Percentiles rank a stretch among this genome's conserved stretches.
Conservation (phyloP, 2,888 invertebrate genomes). For the Trisateles emortualis region DNA sequence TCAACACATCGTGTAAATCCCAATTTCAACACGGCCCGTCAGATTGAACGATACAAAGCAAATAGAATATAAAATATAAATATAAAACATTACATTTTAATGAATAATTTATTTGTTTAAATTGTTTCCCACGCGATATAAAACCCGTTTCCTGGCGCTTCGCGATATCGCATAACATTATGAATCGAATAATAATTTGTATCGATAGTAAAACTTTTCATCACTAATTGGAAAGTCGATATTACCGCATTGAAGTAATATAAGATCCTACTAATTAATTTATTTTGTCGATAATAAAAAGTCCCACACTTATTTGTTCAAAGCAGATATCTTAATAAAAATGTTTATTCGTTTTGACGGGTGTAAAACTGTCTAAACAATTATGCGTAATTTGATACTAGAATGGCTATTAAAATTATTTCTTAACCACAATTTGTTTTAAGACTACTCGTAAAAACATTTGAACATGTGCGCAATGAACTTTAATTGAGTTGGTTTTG, state of each 20-base stretch:
- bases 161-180: constrained; percentile 40
- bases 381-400: constrained; percentile 7
- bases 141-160: constrained; percentile 37
- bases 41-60: too few relatives aligned
- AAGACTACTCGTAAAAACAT: too few relatives aligned
- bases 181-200: constrained; percentile 8
- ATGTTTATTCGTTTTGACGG: constrained; percentile 9
- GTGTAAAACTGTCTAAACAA: constrained; percentile 3
- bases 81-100: constrained; percentile 23
- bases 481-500: neutral
- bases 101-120: constrained; percentile 44
- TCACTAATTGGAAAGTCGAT: constrained; percentile 44
- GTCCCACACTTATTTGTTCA: constrained; percentile 10
- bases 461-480: neutral
- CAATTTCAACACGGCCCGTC: too few relatives aligned
- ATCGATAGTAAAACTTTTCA: constrained; percentile 15
- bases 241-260: constrained; percentile 25
- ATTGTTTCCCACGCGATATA: constrained; percentile 46
- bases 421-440: neutral
- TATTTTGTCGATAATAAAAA: constrained; percentile 17
- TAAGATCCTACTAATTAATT: constrained; percentile 37
- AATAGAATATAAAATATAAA: constrained; percentile 8
- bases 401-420: neutral
- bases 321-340: constrained; percentile 6
- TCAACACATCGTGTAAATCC: too few relatives aligned